phyloP scores from a whole-genome alignment of 2,888 invertebrate genomes.

The Harpalus rufipes region DNA sequence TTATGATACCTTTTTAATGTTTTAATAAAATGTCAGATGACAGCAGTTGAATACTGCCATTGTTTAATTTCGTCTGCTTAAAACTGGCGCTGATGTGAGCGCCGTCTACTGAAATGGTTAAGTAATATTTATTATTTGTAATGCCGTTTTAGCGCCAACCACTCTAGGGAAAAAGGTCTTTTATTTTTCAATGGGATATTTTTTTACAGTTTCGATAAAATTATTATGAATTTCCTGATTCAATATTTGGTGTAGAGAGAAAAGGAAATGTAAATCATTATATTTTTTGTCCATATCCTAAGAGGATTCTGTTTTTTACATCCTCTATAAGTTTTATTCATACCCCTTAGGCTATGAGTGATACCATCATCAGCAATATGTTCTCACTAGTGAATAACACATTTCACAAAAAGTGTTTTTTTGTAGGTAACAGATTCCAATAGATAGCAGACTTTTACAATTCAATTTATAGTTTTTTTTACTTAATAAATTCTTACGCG shows the following conservation, averaged over 20 bases:
- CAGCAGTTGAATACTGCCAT: too few relatives aligned
- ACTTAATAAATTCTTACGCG: neutral
- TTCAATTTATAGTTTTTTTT: neutral
- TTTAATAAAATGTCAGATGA: too few relatives aligned
- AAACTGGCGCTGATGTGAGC: too few relatives aligned
- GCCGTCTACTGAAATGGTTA: too few relatives aligned
- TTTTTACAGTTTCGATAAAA: neutral
- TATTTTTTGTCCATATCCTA: constrained; percentile 6
- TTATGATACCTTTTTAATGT: too few relatives aligned
- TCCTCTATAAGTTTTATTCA: constrained; percentile 14
- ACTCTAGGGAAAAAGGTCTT: too few relatives aligned
- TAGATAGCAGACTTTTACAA: neutral
- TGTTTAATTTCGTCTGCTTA: too few relatives aligned
- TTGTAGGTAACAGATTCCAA: neutral
- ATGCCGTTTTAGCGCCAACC: too few relatives aligned
- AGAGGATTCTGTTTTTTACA: constrained; percentile 27
- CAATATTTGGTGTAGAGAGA: neutral
- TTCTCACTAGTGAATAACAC: constrained; percentile 5
- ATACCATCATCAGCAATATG: constrained; percentile 9
- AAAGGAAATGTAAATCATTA: constrained; percentile 32
- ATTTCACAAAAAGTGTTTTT: neutral
- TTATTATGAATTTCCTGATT: neutral
- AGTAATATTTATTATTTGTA: too few relatives aligned
- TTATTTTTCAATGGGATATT: neutral
- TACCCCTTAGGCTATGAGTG: neutral